Evolutionary conservation across 1,140 invertebrate species (phyloP), one percentile per base, ranked within the genome.

Genomic region (Drosophila takahashii): DNA sequence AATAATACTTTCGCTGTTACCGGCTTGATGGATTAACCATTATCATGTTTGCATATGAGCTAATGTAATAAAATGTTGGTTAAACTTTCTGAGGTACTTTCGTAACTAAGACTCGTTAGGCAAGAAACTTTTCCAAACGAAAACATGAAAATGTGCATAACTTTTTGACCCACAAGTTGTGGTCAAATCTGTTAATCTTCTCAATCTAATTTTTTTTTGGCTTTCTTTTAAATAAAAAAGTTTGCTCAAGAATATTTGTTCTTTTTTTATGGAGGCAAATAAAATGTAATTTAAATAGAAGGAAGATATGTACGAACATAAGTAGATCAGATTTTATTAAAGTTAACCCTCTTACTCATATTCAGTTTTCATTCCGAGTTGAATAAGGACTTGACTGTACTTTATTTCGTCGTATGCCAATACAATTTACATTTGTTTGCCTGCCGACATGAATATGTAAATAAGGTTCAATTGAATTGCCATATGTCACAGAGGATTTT

Each of bases 351-450:
- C 37, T 3, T 3, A 16, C 15, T 15, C 10, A 15, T 18, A 41
- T 29, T 61, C 32, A 16, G 7, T 36, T 29, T 39, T 27, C 22
- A 18, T 2, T 4, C 4, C 29, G 44, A 4, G 26, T 3, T 47
- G 13, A 29, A 27, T 15, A 3, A 64, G n/a, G 48, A 26, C 32
- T 39, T 32, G 32, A 47, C 50, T 67, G 62, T 54, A 54, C 39
- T 15, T 32, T 34, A 37, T 36, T 27, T 26, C 4, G 11, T 8
- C 50, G 39, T 70, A 45, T 70, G 47, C 13, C 45, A 2, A 10
- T 32, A 26, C 26, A 69, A 47, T 67, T 66, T 56, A 47, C 66
- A 69, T 70, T 69, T 69, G 51, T 70, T 69, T 70, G 51, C 42
- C 34, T 13, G 22, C n/a, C 22, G 64, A 27, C 53, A 69, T 70